Conservation (phyloP, 2,113 vertebrate genomes). For the Aythya baeri region DNA sequence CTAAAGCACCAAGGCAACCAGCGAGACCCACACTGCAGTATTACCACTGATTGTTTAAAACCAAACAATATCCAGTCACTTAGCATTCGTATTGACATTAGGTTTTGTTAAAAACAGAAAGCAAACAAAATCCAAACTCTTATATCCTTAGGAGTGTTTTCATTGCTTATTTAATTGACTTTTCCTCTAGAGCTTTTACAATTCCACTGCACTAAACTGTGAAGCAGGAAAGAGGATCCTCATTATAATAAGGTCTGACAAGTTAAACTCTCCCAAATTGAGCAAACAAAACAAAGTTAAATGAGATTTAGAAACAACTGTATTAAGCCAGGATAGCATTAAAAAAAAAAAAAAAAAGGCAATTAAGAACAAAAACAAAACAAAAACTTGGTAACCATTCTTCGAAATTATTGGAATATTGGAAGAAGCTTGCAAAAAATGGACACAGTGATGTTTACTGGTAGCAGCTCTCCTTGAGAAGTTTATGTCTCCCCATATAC, state of each 20-base stretch:
- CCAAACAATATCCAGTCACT: constrained; percentile 1
- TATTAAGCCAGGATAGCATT: neutral
- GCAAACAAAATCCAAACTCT: constrained; percentile 22
- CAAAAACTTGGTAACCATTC: neutral
- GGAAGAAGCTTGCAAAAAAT: neutral
- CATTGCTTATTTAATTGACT: neutral
- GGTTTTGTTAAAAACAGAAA: constrained; percentile 8
- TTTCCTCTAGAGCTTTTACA: constrained; percentile 7
- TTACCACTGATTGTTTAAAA: neutral
- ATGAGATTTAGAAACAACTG: neutral
- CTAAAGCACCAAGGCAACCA: neutral
- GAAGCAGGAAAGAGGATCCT: constrained; percentile 20
- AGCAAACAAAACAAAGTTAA: neutral
- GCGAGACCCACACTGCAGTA: neutral
- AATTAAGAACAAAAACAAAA: neutral
- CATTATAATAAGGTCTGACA: constrained; percentile 19
- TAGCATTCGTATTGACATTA: neutral
- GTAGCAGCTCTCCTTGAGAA: neutral
- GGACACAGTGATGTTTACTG: neutral
- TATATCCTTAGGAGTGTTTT: constrained; percentile 24
- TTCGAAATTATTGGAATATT: neutral
- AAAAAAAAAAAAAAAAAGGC: neutral
- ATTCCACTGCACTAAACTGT: neutral
- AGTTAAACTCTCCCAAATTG: constrained; percentile 34
- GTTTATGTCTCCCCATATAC: neutral